Conservation (phyloP, 2,888 invertebrate species). For the Villa cingulata region DNA sequence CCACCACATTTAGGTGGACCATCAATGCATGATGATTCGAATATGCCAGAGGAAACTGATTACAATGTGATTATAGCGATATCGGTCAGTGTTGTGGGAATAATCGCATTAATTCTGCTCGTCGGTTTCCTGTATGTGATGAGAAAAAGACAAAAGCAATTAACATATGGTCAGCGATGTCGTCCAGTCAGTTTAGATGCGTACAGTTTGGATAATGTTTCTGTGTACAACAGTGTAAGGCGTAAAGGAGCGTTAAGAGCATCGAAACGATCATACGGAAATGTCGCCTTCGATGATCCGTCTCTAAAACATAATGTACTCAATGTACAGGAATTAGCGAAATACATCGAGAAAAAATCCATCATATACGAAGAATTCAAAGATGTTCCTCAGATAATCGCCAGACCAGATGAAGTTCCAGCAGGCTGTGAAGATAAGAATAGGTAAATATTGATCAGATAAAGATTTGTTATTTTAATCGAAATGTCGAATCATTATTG, state of each 20-base stretch:
- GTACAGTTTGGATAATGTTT: constrained; percentile 80
- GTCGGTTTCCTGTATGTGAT: constrained; percentile 64
- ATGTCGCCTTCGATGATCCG: constrained; percentile 82
- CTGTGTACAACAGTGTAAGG: constrained; percentile 63
- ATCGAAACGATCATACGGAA: constrained; percentile 78
- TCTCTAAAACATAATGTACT: constrained; percentile 55
- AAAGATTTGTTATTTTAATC: background rate
- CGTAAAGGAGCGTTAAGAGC: constrained; percentile 59
- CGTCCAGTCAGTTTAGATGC: constrained; percentile 79
- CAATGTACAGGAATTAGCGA: constrained; percentile 62
- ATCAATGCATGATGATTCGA: background rate
- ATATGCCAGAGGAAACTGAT: constrained; percentile 31
- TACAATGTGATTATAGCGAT: constrained; percentile 67
- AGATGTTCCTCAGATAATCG: constrained; percentile 64
- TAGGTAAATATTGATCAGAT: constrained; percentile 32
- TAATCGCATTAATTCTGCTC: constrained; percentile 60
- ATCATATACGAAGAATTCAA: constrained; percentile 70
- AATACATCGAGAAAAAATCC: constrained; percentile 55
- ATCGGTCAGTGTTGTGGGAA: constrained; percentile 66
- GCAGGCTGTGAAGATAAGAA: constrained; percentile 82
- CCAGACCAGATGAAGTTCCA: constrained; percentile 69
- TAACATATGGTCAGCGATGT: constrained; percentile 73
- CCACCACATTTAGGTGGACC: background rate
- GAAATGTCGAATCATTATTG: background rate
- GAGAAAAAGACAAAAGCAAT: constrained; percentile 65